Evolutionary conservation across 2,888 invertebrate genomes (phyloP), one percentile per base, ranked within the genome.

Genomic region (Arge pagana): DNA sequence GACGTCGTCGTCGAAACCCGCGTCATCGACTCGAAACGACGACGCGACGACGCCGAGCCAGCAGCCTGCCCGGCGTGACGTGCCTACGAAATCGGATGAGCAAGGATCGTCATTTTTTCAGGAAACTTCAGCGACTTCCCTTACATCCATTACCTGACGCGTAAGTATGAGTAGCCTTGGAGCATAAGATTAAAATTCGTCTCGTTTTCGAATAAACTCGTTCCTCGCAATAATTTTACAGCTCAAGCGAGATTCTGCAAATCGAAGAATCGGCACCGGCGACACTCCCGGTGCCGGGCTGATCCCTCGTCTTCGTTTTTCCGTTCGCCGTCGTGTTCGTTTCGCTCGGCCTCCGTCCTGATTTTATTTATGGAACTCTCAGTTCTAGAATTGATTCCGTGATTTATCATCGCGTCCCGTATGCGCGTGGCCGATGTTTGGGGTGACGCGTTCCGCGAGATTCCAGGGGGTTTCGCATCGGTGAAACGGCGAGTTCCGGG

Each of bases 71-170:
- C 31, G 4, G 19, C 16, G 30, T 24, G 39, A 41, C 41, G 3
- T 7, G 30, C 28, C 21, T 21, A 23, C 24, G 30, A 59, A 3
- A 6, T 60, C 64, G 53, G 33, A 62, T 65, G 65, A 76, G 68
- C 66, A 74, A 66, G 64, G 61, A 62, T 62, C 63, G 68, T 70
- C n/a, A n/a, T n/a, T n/a, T 66, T 76, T 76, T 68, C 76, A 76
- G 76, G 75, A 59, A 76, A 75, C 71, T 74, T 71, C 74, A 72
- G 72, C 70, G 71, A 71, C 60, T 65, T 74, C 43, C 70, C 70
- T 63, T 76, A 73, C 75, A 76, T 76, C 74, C 74, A 71, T 53
- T 76, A 76, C 66, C 70, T 76, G 73, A 74, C 76, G 68, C 75
- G 76, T 76, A 74, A 76, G 76, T 76, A 67, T 53, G 53, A 55